These are phyloP conservation scores for Fregata magnificens DNA, from an alignment of 2,113 vertebrate genomes.

Conservation along the genomic window DNA sequence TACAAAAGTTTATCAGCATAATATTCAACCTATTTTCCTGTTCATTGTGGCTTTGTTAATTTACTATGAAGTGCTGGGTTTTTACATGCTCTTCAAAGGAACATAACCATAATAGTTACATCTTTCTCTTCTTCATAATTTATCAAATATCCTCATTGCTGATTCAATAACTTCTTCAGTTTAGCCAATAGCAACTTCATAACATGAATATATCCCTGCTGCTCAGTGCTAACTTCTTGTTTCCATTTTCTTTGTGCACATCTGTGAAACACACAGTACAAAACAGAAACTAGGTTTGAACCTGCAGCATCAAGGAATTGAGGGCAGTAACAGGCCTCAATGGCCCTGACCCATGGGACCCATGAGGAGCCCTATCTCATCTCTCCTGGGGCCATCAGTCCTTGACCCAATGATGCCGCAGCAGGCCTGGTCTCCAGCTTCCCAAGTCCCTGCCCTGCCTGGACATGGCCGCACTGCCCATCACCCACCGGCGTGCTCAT, in stretches of 20 bases:
- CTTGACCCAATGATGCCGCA: background rate
- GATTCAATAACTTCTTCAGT: background rate
- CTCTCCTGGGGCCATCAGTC: rapidly evolving
- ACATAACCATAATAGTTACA: background rate
- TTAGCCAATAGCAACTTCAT: background rate
- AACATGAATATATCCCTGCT: background rate
- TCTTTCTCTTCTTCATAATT: background rate
- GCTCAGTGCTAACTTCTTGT: background rate
- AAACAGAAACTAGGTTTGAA: background rate
- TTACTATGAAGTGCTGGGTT: background rate
- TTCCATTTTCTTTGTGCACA: background rate
- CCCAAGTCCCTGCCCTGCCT: background rate
- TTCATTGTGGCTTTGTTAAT: background rate
- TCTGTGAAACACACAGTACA: background rate
- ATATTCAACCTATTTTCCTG: background rate
- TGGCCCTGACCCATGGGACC: background rate
- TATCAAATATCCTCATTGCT: background rate
- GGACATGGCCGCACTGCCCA: rapidly evolving
- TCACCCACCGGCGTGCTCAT: rapidly evolving
- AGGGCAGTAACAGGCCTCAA: background rate
- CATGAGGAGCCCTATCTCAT: background rate
- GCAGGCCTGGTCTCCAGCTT: background rate
- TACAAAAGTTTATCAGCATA: background rate
- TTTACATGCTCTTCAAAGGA: background rate
- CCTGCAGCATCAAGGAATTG: background rate